These are phyloP conservation scores for Ariopsis seemanni DNA, from an alignment of 2,113 vertebrate genomes.

Conservation along the genomic window DNA sequence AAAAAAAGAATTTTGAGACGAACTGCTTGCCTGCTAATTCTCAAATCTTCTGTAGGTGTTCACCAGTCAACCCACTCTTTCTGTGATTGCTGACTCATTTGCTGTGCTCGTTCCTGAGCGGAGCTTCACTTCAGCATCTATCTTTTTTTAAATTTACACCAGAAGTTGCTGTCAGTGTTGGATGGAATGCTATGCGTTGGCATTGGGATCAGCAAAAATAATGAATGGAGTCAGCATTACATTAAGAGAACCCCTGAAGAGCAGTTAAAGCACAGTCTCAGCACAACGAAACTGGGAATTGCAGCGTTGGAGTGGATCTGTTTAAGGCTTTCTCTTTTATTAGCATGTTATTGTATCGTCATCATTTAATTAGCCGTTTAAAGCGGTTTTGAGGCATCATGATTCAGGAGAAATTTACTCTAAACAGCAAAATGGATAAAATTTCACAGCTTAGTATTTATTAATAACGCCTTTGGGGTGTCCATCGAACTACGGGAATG, in stretches of 20 bases:
- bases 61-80: slow-evolving; percentile 2
- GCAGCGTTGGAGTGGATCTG: background rate
- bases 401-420: too few species aligned
- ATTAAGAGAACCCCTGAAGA: slow-evolving; percentile 50
- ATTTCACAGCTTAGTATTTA: background rate
- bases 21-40: background rate
- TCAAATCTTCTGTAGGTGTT: background rate
- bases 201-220: slow-evolving; percentile 64
- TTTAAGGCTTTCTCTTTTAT: slow-evolving; percentile 1
- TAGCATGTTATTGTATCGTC: background rate
- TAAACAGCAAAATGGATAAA: background rate
- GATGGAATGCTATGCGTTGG: slow-evolving; percentile 49
- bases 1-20: background rate
- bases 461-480: background rate
- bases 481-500: background rate
- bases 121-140: slow-evolving; percentile 51
- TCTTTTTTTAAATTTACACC: slow-evolving; percentile 54
- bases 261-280: slow-evolving; percentile 14
- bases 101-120: slow-evolving; percentile 4
- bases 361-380: slow-evolving; percentile 9
- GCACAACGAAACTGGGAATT: slow-evolving; percentile 34
- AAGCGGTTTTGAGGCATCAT: background rate
- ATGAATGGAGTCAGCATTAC: slow-evolving; percentile 47
- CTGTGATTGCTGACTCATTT: slow-evolving; percentile 28
- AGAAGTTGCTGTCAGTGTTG: slow-evolving; percentile 55